Evolutionary conservation across 2,113 vertebrate species (phyloP).

Genomic region (Bagarius yarrelli): DNA sequence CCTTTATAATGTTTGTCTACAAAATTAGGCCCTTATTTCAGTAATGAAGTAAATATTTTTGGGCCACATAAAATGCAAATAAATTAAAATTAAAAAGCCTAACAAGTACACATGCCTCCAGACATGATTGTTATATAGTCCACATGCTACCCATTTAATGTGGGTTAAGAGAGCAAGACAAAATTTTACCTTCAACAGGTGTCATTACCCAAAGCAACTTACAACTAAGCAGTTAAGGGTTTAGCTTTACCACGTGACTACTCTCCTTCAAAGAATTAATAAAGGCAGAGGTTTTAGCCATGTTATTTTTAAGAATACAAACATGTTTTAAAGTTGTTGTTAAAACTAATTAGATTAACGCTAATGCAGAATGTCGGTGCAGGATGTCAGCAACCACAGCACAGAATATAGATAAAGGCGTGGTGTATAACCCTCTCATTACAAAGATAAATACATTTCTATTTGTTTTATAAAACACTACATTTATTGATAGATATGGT

Average conservation of each 20-base stretch:
- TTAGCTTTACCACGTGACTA: not conserved
- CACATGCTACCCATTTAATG: not conserved
- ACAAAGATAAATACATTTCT: not conserved
- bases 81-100: too few species aligned
- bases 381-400: not conserved
- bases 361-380: not conserved
- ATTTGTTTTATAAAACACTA: not conserved
- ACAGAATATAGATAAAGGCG: not conserved
- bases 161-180: not conserved
- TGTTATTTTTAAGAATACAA: not conserved
- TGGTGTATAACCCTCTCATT: not conserved
- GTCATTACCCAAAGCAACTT: not conserved
- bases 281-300: not conserved
- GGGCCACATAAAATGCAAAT: not conserved
- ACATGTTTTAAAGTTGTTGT: not conserved
- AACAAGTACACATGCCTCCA: too few species aligned
- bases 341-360: not conserved
- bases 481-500: not conserved
- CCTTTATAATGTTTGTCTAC: not conserved
- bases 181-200: not conserved
- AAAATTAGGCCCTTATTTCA: not conserved
- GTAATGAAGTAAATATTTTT: not conserved
- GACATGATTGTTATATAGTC: too few species aligned
- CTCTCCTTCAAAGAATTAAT: too few species aligned
- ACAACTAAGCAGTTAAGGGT: not conserved